These are phyloP conservation scores for Tryphoninae sp. DNA, from an alignment of 2,888 invertebrate genomes.

Conservation along the genomic window DNA sequence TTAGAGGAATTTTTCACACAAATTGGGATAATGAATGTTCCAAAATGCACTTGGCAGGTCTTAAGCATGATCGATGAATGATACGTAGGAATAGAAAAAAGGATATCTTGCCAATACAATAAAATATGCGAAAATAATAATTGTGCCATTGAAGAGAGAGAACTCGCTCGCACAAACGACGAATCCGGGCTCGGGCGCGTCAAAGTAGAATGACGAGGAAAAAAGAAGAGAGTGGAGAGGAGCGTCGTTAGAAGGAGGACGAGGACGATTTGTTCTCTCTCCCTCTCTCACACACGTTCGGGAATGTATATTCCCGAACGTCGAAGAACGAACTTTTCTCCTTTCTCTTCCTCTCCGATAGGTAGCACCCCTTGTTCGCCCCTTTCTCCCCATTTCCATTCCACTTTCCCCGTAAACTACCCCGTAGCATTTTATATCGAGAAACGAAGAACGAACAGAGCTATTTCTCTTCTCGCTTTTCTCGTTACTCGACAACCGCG, in stretches of 20 bases:
- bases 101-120: neutral
- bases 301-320: no score
- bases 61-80: neutral
- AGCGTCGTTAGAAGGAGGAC: conserved; percentile 16
- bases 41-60: neutral
- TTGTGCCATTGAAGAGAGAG: conserved; percentile 22
- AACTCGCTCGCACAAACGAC: conserved; percentile 28
- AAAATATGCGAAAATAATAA: neutral
- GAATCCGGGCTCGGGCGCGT: conserved; percentile 4
- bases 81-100: neutral
- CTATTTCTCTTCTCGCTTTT: neutral
- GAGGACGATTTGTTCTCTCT: conserved; percentile 26
- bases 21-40: neutral
- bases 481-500: conserved; percentile 40
- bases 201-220: neutral
- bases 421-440: conserved; percentile 49
- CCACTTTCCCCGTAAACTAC: conserved; percentile 56
- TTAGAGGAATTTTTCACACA: neutral
- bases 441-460: conserved; percentile 21
- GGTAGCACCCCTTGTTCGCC: neutral
- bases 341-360: conserved; percentile 12
- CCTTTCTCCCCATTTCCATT: conserved; percentile 37
- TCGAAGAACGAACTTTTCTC: conserved; percentile 23
- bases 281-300: neutral
- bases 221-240: neutral